Evolutionary conservation across 2,113 vertebrate genomes (phyloP), one percentile per base, ranked within the genome.

Genomic region (Alethe diademata): DNA sequence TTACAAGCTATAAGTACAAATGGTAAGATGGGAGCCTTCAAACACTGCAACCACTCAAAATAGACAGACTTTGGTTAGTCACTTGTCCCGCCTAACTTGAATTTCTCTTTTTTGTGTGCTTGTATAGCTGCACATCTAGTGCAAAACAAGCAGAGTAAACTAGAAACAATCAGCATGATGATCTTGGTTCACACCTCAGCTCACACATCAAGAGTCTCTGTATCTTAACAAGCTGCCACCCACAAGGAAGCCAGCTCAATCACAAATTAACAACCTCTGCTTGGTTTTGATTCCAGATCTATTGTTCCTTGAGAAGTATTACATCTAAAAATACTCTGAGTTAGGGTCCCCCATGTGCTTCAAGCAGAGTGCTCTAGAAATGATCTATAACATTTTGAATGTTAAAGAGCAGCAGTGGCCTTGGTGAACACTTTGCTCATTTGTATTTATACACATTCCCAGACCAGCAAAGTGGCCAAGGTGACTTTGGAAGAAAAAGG

Each of bases 161-260:
- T 66, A 54, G 67, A 87, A 95, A 72, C 25, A 45, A n/a, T 54
- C 48, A 26, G 22, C n/a, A 12, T 5, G 25, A 57, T 65, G 42
- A 51, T 79, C 62, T 51, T 19, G 3, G 24, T 78, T 95, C 38
- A 54, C 62, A 92, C 58, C 80, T 88, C 72, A 78, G 42, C 60
- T 92, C 3, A 5, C 56, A 40, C 45, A 23, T 45, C 31, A 62
- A 31, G 60, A 51, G 11, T n/a, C 22, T 84, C 50, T 72, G 35
- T 81, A 33, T 24, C 38, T 86, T 91, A 94, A 91, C 80, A 85
- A 96, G 81, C 78, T 86, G 62, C 62, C n/a, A 40, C 87, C 85
- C 74, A 43, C 28, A 54, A 69, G 67, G 78, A 76, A 93, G 74
- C 29, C 70, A 88, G 31, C 2, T 3, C 70, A 87, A 90, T 47